Base-by-base conservation (phyloP, 1,140 invertebrate species). In the Mactra quadrangularis region DNA sequence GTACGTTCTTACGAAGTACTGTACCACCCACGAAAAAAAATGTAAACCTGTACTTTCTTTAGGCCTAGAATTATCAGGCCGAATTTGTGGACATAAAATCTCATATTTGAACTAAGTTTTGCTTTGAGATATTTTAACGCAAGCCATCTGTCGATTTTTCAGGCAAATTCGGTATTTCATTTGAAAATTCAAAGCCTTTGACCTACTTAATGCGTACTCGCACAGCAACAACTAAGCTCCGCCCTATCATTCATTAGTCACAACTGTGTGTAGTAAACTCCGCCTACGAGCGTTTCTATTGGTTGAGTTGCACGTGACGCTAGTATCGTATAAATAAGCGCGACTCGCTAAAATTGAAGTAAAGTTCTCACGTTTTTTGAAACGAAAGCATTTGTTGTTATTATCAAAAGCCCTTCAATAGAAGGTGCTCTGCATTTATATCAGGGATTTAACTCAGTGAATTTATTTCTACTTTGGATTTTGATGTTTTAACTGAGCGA, bases 371-470 rank as follows among this genome's bases (percentile, higher is more conserved):
- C 17, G 64, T 68, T 41, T 68, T 50, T 41, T 41, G 64, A 68
- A 68, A 50, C 17, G 3, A 9, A 0, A 17, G 22, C 13, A 4
- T 17, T 19, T n/a, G 1, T 29, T 3, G 2, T 47, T 11, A 19
- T 15, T 45, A 2, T 19, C 17, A 15, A 31, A 50, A 50, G 45
- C 17, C 64, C 52, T 72, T 57, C 50, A 47, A 50, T 31, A 19
- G 70, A 72, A 53, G 70, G 53, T 72, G 53, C 50, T 22, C 19
- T 35, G 52, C 15, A 19, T 22, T 55, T 55, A 59, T 35, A 55
- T 77, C 72, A 81, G 77, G 77, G 77, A 81, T 81, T 60, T 83
- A 41, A 53, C 71, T 74, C 47, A 66, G 72, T 77, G 72, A 71
- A 41, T 76, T 77, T 27, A 55, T 70, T 59, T 76, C 50, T 29